Conservation (phyloP, 1,140 invertebrate genomes). For the Drosophila guanche region DNA sequence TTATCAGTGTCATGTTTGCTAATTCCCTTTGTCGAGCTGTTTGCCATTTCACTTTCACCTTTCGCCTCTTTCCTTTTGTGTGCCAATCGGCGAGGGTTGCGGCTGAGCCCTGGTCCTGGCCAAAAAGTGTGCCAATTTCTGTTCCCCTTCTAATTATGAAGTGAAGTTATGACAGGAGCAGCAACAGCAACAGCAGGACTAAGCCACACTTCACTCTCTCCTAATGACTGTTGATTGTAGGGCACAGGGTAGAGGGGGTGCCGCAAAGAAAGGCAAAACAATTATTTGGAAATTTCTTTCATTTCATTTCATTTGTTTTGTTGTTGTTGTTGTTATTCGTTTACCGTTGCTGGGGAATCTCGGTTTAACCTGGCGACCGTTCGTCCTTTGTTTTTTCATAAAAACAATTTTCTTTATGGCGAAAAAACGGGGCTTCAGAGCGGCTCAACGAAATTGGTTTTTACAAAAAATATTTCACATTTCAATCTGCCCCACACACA, state of each 20-base stretch:
- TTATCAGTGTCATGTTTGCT: conserved; percentile 79
- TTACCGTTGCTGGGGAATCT: conserved; percentile 20
- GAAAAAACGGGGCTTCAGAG: conserved; percentile 18
- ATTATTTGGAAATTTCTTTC: conserved; percentile 40
- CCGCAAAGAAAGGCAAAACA: conserved; percentile 6
- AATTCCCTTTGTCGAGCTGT: conserved; percentile 70
- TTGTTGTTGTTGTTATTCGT: conserved; percentile 8
- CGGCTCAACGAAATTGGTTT: conserved; percentile 78
- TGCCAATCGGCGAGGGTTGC: conserved; percentile 47
- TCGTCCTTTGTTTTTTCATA: conserved; percentile 55
- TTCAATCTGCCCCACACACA: conserved; percentile 65
- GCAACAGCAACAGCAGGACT: neutral
- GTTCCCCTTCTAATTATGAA: conserved; percentile 64
- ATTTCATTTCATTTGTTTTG: conserved; percentile 34
- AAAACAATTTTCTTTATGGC: conserved; percentile 78
- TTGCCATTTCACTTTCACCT: conserved; percentile 69
- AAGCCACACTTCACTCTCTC: conserved; percentile 37
- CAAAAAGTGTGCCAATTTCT: conserved; percentile 71
- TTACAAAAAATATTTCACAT: conserved; percentile 78
- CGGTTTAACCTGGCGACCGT: conserved; percentile 25
- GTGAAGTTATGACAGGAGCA: conserved; percentile 63
- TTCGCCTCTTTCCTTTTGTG: conserved; percentile 38
- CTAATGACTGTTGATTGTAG: conserved; percentile 25
- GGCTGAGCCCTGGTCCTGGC: neutral
- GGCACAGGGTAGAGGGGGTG: neutral